These are phyloP conservation scores for Centruroides sculpturatus DNA, from an alignment of 1,140 invertebrate genomes.

Conservation along the genomic window DNA sequence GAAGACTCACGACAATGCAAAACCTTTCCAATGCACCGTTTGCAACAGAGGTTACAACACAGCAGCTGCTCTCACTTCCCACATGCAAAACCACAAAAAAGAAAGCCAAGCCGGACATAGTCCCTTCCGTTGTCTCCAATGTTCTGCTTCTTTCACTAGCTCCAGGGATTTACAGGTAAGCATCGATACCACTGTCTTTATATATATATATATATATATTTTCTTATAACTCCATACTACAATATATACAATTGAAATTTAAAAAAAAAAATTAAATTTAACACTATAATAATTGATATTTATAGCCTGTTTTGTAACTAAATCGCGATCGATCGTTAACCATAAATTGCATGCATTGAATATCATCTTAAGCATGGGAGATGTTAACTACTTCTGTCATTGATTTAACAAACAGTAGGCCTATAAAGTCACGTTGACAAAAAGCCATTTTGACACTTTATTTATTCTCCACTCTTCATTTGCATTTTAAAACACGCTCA, in stretches of 20 bases:
- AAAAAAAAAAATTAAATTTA: no score
- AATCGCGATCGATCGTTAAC: no score
- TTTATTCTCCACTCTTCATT: not conserved
- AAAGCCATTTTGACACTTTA: not conserved
- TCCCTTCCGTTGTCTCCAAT: conserved; percentile 17
- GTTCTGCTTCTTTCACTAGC: conserved; percentile 18
- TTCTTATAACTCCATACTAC: no score
- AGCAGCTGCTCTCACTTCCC: conserved; percentile 74
- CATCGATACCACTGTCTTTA: no score
- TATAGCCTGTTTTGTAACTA: no score
- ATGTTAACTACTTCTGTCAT: not conserved
- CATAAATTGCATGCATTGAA: no score
- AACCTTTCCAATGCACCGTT: conserved; percentile 81
- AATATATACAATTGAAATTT: no score
- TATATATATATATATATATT: no score
- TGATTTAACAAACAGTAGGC: no score
- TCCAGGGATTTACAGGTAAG: conserved; percentile 15
- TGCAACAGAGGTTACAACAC: conserved; percentile 87
- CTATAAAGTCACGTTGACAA: not conserved
- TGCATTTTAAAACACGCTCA: not conserved
- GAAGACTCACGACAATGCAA: conserved; percentile 86
- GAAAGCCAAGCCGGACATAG: not conserved
- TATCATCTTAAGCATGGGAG: no score
- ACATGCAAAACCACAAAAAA: conserved; percentile 76
- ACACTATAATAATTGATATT: no score